These are phyloP conservation scores for Eristalis pertinax DNA, from an alignment of 2,888 invertebrate species.

Conservation along the genomic window DNA sequence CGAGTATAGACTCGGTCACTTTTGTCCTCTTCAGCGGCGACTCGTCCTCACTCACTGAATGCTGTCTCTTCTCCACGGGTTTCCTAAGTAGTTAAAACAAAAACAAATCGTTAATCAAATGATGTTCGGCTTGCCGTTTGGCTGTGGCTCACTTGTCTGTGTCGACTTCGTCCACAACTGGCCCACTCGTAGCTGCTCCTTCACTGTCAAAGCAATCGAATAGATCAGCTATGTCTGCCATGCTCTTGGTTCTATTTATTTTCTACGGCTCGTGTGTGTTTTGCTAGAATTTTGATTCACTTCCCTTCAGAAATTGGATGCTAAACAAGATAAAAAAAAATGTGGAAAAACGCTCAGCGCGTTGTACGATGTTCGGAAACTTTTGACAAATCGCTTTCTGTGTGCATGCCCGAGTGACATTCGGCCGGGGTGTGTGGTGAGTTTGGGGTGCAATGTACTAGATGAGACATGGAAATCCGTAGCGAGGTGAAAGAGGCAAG, in stretches of 20 bases:
- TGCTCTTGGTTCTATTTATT: conserved; percentile 39
- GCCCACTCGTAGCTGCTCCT: conserved; percentile 70
- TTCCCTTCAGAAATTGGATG: conserved; percentile 12
- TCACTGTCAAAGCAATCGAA: conserved; percentile 80
- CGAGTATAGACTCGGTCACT: conserved; percentile 77
- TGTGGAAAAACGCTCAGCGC: conserved; percentile 4
- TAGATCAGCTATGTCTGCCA: conserved; percentile 80
- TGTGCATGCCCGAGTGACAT: conserved; percentile 28
- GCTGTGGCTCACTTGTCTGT: conserved; percentile 34
- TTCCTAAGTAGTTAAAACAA: conserved; percentile 14
- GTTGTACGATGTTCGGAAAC: background rate
- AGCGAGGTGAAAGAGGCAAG: background rate
- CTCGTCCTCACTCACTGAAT: conserved; percentile 36
- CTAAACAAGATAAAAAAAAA: conserved; percentile 24
- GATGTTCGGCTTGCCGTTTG: background rate
- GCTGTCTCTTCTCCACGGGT: conserved; percentile 60
- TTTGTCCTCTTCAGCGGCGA: conserved; percentile 69
- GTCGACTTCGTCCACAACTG: conserved; percentile 26
- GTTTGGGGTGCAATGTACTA: background rate
- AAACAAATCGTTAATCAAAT: background rate
- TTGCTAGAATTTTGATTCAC: background rate
- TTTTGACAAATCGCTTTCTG: conserved; percentile 17
- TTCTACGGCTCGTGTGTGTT: background rate
- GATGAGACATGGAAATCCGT: background rate
- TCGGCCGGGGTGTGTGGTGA: background rate